phyloP scores from a whole-genome alignment of 2,797 vertebrate species.

The Enteromius anoplus region DNA sequence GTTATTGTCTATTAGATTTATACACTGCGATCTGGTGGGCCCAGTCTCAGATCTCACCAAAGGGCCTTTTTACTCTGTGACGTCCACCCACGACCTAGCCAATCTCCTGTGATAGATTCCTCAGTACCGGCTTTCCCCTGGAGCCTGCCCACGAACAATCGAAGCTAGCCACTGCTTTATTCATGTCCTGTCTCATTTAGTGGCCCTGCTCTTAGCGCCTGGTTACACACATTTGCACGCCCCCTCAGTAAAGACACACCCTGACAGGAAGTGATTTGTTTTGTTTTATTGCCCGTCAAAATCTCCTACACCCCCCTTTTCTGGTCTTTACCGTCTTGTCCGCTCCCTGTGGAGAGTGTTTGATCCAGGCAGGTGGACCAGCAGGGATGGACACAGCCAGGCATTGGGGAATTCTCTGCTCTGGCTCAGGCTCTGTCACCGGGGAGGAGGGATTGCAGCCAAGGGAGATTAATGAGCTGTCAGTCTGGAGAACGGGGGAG shows the following conservation, averaged over 20 bases:
- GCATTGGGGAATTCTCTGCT: slow-evolving; percentile 68
- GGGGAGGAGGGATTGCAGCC: slow-evolving; percentile 62
- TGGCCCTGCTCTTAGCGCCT: slow-evolving; percentile 45
- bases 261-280: slow-evolving; percentile 59
- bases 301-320: slow-evolving; percentile 45
- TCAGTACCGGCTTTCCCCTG: slow-evolving; percentile 54
- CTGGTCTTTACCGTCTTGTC: slow-evolving; percentile 48
- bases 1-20: slow-evolving; percentile 56
- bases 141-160: slow-evolving; percentile 59
- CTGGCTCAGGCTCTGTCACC: slow-evolving; percentile 61
- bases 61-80: slow-evolving; percentile 60
- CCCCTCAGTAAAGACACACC: slow-evolving; percentile 53
- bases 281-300: slow-evolving; percentile 61
- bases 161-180: slow-evolving; percentile 53
- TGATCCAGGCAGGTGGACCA: slow-evolving; percentile 58
- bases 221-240: slow-evolving; percentile 50
- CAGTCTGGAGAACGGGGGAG: slow-evolving; percentile 71
- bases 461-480: slow-evolving; percentile 79
- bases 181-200: slow-evolving; percentile 56
- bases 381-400: slow-evolving; percentile 49
- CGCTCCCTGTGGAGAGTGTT: slow-evolving; percentile 37
- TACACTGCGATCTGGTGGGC: slow-evolving; percentile 42
- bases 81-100: slow-evolving; percentile 60
- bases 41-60: slow-evolving; percentile 55
- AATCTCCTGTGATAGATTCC: slow-evolving; percentile 62